Evolutionary conservation across 2,113 vertebrate species (phyloP).

Genomic region (Toxostoma redivivum): DNA sequence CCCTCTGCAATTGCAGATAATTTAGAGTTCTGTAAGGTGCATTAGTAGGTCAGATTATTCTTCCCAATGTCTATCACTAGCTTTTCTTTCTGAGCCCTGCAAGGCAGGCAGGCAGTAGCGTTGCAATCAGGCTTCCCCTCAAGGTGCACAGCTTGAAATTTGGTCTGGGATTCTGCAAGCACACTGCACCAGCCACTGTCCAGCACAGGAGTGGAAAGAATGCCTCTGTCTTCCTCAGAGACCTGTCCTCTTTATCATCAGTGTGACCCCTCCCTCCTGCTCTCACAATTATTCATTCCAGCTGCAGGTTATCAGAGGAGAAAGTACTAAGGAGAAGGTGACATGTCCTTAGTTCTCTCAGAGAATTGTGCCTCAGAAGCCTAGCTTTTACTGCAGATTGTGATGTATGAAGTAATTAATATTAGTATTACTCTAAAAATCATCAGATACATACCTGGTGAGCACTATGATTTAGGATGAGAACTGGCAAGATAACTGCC

Average conservation of each 20-base stretch:
- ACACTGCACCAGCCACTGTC: background rate
- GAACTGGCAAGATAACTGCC: background rate
- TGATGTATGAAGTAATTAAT: background rate
- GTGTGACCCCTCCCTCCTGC: background rate
- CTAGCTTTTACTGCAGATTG: background rate
- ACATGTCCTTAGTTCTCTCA: background rate
- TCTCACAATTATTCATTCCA: background rate
- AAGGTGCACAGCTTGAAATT: background rate
- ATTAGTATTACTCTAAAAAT: background rate
- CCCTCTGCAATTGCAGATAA: background rate
- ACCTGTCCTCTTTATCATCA: background rate
- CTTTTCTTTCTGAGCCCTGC: background rate
- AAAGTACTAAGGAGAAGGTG: background rate
- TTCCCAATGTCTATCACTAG: background rate
- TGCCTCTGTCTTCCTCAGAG: background rate
- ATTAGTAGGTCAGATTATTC: conserved; percentile 2
- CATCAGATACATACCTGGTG: background rate
- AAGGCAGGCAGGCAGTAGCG: background rate
- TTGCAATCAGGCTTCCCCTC: background rate
- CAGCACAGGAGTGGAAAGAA: background rate
- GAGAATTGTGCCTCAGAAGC: background rate
- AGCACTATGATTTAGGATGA: background rate
- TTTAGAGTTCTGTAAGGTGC: background rate
- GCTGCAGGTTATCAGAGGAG: background rate
- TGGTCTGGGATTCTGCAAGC: background rate